These are phyloP conservation scores for Hypercompe scribonia DNA, from an alignment of 2,888 invertebrate genomes.

Conservation along the genomic window DNA sequence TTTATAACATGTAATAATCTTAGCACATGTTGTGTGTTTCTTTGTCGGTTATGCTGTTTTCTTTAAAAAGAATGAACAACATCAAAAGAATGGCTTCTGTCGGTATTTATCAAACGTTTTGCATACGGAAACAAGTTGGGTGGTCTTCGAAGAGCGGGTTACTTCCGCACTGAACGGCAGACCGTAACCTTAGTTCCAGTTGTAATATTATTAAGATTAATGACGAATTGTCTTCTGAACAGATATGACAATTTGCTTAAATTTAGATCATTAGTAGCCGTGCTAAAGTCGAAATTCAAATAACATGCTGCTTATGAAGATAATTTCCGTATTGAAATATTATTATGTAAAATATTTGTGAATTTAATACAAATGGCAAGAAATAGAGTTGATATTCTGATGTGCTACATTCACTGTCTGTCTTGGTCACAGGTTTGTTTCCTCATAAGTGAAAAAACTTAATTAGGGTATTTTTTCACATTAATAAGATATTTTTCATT, in stretches of 20 bases:
- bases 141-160: not conserved
- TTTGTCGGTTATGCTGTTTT: too few species aligned
- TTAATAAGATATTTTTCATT: too few species aligned
- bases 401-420: too few species aligned
- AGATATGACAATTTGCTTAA: not conserved
- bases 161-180: not conserved
- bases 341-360: too few species aligned
- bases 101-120: not conserved
- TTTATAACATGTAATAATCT: too few species aligned
- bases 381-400: too few species aligned
- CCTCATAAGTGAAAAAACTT: too few species aligned
- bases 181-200: conserved; percentile 11
- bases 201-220: conserved; percentile 16
- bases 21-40: too few species aligned
- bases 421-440: too few species aligned
- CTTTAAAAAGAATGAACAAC: not conserved
- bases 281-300: not conserved
- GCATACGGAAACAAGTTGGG: conserved; percentile 7
- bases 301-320: not conserved
- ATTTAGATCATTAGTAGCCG: not conserved
- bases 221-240: conserved; percentile 7
- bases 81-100: not conserved
- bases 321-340: too few species aligned
- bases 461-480: too few species aligned
- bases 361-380: too few species aligned